Evolutionary conservation across 2,888 invertebrate genomes (phyloP).

Genomic region (Perizoma affinitatum): DNA sequence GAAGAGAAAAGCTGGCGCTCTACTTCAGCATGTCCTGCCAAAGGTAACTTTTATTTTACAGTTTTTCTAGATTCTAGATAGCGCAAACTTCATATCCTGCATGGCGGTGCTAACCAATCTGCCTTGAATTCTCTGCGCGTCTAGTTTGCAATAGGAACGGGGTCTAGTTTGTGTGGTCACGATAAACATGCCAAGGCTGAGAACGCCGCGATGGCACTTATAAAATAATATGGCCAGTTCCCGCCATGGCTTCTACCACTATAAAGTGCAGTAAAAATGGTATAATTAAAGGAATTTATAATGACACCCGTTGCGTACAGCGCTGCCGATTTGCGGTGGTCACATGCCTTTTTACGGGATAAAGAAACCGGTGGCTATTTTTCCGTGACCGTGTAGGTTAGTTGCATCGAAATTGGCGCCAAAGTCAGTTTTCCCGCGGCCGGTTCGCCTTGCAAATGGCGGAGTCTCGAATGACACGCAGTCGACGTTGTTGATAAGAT

Average conservation of each 20-base stretch:
- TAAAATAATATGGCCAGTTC: constrained; percentile 59
- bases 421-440: constrained; percentile 81
- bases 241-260: constrained; percentile 51
- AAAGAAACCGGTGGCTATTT: constrained; percentile 41
- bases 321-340: constrained; percentile 53
- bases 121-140: constrained; percentile 17
- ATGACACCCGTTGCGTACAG: constrained; percentile 59
- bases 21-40: constrained; percentile 87
- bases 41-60: constrained; percentile 72
- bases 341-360: constrained; percentile 20
- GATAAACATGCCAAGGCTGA: constrained; percentile 64
- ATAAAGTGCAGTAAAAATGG: constrained; percentile 73
- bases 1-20: constrained; percentile 67
- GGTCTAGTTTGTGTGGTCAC: constrained; percentile 43
- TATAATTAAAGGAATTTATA: constrained; percentile 78
- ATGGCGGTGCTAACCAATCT: constrained; percentile 23
- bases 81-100: constrained; percentile 43
- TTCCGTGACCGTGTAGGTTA: constrained; percentile 58
- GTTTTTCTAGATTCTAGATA: constrained; percentile 49
- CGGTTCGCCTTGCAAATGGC: constrained; percentile 82
- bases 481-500: constrained; percentile 40
- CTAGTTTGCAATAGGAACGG: constrained; percentile 17
- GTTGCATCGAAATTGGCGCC: constrained; percentile 78
- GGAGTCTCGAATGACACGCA: constrained; percentile 78
- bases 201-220: constrained; percentile 61